phyloP scores from a whole-genome alignment of 1,140 invertebrate genomes.

The Leucophenga varia region DNA sequence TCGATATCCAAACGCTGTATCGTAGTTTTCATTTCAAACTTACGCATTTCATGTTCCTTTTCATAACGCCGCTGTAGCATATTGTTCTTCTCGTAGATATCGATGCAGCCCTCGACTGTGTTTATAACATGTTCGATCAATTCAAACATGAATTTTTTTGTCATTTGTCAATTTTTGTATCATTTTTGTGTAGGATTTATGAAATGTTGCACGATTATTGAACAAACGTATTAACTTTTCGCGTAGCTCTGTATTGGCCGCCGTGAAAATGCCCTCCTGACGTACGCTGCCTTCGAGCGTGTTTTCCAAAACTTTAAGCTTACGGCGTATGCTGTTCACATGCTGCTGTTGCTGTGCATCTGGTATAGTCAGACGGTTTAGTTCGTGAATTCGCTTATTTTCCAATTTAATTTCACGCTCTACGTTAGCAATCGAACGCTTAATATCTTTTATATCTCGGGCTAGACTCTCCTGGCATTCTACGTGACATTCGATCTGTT shows the following conservation, averaged over 20 bases:
- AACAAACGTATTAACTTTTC: conserved; percentile 15
- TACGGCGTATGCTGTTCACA: conserved; percentile 6
- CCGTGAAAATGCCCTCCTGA: conserved; percentile 14
- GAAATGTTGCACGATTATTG: conserved; percentile 16
- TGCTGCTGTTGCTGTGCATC: conserved; percentile 16
- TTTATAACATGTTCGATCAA: conserved; percentile 18
- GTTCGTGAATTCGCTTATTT: conserved; percentile 15
- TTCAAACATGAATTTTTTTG: conserved; percentile 20
- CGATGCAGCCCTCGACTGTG: conserved; percentile 17
- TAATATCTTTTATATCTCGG: conserved; percentile 10
- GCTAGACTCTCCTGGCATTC: conserved; percentile 12
- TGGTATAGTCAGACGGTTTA: conserved; percentile 16
- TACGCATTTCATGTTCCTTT: conserved; percentile 11
- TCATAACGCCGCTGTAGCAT: conserved; percentile 4
- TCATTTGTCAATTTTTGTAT: conserved; percentile 19
- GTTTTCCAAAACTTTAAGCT: conserved; percentile 16
- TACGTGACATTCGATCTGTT: conserved; percentile 16
- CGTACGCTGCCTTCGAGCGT: conserved; percentile 13
- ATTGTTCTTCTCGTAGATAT: conserved; percentile 18
- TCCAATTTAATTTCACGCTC: conserved; percentile 15
- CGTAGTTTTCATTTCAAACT: conserved; percentile 21
- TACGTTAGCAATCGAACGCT: conserved; percentile 13
- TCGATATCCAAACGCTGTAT: conserved; percentile 15
- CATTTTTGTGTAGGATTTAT: conserved; percentile 14
- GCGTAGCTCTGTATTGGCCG: conserved; percentile 10